These are phyloP conservation scores for Shargacucullia verbasci DNA, from an alignment of 2,888 invertebrate species.

Conservation along the genomic window DNA sequence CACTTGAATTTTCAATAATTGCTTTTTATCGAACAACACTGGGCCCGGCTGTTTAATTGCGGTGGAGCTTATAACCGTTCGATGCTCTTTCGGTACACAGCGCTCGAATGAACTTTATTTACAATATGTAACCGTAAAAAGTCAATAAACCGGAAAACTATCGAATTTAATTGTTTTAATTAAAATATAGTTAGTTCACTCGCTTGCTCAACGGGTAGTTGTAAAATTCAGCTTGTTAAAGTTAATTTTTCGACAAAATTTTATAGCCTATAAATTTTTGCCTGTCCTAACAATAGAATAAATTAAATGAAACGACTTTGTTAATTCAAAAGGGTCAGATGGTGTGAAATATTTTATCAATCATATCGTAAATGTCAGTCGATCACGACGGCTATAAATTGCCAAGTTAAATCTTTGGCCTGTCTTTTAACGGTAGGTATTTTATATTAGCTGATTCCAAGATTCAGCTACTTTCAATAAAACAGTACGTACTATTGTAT, in stretches of 20 bases:
- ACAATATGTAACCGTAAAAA: conserved; percentile 78
- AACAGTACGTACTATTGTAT: too few species aligned
- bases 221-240: conserved; percentile 32
- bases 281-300: conserved; percentile 39
- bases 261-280: conserved; percentile 41
- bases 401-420: not conserved
- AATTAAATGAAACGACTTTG: conserved; percentile 43
- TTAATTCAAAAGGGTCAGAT: conserved; percentile 35
- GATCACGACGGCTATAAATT: conserved; percentile 8
- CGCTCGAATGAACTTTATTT: conserved; percentile 75
- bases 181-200: conserved; percentile 70
- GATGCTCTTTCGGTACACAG: conserved; percentile 69
- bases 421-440: too few species aligned
- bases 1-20: conserved; percentile 60
- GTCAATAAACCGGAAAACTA: conserved; percentile 83
- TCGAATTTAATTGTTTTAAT: conserved; percentile 82
- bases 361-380: conserved; percentile 33
- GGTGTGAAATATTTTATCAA: conserved; percentile 36
- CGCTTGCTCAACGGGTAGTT: conserved; percentile 24
- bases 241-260: conserved; percentile 35
- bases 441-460: too few species aligned
- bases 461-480: too few species aligned
- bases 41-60: conserved; percentile 54
- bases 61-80: conserved; percentile 53
- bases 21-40: conserved; percentile 58